Percentiles rank a stretch among this genome's conserved stretches.
Conservation (phyloP, 2,113 vertebrate genomes). For the Catharus fuscescens region DNA sequence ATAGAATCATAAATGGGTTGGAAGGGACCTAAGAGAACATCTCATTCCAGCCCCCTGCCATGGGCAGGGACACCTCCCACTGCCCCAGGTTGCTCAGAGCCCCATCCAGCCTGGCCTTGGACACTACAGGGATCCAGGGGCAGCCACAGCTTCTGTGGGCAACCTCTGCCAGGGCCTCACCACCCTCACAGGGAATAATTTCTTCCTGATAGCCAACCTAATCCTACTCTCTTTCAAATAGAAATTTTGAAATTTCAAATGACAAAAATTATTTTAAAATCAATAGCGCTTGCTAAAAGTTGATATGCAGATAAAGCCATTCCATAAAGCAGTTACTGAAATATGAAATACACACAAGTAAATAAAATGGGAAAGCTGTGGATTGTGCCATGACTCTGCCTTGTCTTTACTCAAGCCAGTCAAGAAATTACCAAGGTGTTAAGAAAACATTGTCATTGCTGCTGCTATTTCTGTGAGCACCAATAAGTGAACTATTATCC, state of each 20-base stretch:
- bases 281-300: neutral
- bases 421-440: neutral
- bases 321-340: neutral
- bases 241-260: neutral
- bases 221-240: neutral
- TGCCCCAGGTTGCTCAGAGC: fast-evolving
- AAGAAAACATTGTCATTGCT: neutral
- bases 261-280: neutral
- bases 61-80: neutral
- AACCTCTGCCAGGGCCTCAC: neutral
- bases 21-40: neutral
- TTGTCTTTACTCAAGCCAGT: neutral
- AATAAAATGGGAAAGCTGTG: neutral
- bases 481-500: neutral
- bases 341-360: neutral
- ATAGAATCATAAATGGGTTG: neutral
- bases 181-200: neutral
- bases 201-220: neutral
- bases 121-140: neutral
- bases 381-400: neutral
- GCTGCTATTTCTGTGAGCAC: neutral
- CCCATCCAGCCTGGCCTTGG: fast-evolving
- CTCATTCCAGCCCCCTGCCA: neutral
- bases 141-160: neutral
- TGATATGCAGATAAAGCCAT: neutral